Evolutionary conservation across 2,797 vertebrate genomes (phyloP).

Genomic region (Podarcis siculus): DNA sequence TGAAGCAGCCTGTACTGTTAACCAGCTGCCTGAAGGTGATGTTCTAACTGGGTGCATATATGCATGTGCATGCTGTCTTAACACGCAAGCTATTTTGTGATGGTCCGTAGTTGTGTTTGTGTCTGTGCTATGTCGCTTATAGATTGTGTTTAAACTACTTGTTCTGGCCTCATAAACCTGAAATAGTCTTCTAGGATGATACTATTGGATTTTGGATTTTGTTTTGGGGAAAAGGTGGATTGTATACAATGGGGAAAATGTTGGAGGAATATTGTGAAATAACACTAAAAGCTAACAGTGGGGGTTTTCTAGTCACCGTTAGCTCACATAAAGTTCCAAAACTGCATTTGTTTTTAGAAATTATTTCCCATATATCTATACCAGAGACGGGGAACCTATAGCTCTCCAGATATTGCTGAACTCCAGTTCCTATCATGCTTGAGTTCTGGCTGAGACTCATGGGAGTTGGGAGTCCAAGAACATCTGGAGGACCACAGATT

Average conservation of each 20-base stretch:
- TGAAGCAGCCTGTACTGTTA: conserved; percentile 69
- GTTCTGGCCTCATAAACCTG: neutral
- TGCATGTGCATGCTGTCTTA: conserved; percentile 69
- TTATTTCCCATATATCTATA: neutral
- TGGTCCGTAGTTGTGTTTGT: conserved; percentile 25
- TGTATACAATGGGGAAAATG: neutral
- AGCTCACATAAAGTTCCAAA: neutral
- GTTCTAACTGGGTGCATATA: conserved; percentile 68
- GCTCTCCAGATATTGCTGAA: no score
- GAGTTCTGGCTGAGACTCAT: no score
- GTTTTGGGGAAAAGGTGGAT: neutral
- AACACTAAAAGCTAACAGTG: neutral
- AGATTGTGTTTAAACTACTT: conserved; percentile 1
- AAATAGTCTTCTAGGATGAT: neutral
- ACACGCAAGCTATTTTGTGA: conserved; percentile 53
- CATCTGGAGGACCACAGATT: no score
- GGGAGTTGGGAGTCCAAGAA: no score
- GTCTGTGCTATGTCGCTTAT: conserved; percentile 11
- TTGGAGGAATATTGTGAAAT: neutral
- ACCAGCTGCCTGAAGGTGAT: conserved; percentile 72
- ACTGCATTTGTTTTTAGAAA: neutral
- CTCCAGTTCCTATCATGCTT: no score
- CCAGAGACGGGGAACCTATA: no score
- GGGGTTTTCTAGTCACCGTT: neutral
- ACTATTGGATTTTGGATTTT: neutral